These are phyloP conservation scores for Dipodomys stephensi DNA, from an alignment of 2,113 vertebrate species.

Conservation along the genomic window DNA sequence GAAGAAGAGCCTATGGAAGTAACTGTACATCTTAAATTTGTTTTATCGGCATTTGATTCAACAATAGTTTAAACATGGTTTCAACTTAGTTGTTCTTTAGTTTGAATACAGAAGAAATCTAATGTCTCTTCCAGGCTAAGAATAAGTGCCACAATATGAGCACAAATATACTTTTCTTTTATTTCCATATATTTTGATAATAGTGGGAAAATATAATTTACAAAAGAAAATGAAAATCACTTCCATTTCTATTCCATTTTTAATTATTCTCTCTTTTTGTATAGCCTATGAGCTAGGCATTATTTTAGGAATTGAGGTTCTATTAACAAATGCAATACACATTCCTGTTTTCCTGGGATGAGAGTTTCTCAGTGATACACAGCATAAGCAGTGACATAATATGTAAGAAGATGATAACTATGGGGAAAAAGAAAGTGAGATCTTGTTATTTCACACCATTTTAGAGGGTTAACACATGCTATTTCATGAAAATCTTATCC, in stretches of 20 bases:
- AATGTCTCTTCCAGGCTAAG: constrained; percentile 38
- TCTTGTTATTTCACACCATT: neutral
- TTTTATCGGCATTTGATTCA: constrained; percentile 46
- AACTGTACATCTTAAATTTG: neutral
- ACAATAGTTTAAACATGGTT: neutral
- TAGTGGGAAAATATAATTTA: constrained; percentile 37
- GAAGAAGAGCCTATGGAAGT: constrained; percentile 39
- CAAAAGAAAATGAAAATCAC: neutral
- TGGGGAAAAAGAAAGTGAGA: neutral
- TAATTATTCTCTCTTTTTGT: neutral
- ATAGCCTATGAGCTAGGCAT: neutral
- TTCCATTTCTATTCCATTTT: neutral
- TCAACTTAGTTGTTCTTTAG: constrained; percentile 1
- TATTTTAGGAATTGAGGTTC: neutral
- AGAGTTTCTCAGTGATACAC: neutral
- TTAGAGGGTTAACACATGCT: neutral
- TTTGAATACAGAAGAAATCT: constrained; percentile 52
- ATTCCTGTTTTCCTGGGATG: neutral
- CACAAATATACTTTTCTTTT: neutral
- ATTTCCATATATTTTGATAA: neutral
- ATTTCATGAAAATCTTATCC: neutral
- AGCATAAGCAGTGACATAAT: neutral
- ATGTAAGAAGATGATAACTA: neutral
- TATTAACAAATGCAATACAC: neutral
- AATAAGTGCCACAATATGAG: neutral